Evolutionary conservation across 1,140 invertebrate species (phyloP).

Genomic region (Cyrtorhinus lividipennis): DNA sequence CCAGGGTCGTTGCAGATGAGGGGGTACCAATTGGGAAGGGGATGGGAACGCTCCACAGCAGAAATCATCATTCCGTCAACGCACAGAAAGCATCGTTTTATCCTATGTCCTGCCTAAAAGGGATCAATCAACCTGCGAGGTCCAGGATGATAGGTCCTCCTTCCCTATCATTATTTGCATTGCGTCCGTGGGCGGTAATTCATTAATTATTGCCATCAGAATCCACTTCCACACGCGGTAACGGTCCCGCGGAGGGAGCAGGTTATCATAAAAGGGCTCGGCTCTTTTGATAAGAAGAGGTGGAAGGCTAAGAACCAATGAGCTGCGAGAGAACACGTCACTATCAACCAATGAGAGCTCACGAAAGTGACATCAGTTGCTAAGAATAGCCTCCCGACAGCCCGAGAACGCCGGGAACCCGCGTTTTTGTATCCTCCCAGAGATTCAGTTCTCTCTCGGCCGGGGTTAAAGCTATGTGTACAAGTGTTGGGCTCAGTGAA

Average conservation of each 20-base stretch:
- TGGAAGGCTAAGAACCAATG: not conserved
- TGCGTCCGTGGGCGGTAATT: too few relatives aligned
- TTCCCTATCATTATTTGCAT: too few relatives aligned
- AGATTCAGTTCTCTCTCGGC: not conserved
- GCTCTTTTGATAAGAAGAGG: not conserved
- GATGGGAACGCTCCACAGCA: too few relatives aligned
- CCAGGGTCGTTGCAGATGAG: too few relatives aligned
- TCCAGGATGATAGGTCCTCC: too few relatives aligned
- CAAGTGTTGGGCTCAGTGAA: not conserved
- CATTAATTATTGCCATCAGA: too few relatives aligned
- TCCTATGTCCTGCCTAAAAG: too few relatives aligned
- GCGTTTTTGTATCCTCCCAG: not conserved
- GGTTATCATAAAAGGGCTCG: conserved; percentile 8
- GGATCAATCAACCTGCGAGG: too few relatives aligned
- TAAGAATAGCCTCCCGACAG: not conserved
- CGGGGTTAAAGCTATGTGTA: not conserved
- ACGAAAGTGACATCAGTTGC: not conserved
- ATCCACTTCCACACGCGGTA: not conserved
- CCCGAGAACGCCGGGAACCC: not conserved
- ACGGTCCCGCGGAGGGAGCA: not conserved
- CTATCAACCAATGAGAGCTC: not conserved
- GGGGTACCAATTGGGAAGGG: too few relatives aligned
- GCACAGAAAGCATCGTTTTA: too few relatives aligned
- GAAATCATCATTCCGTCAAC: too few relatives aligned
- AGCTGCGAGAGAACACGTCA: not conserved